Percentiles rank a stretch among this genome's conserved stretches.
Conservation (phyloP, 2,797 vertebrate species). For the Ficedula albicollis region DNA sequence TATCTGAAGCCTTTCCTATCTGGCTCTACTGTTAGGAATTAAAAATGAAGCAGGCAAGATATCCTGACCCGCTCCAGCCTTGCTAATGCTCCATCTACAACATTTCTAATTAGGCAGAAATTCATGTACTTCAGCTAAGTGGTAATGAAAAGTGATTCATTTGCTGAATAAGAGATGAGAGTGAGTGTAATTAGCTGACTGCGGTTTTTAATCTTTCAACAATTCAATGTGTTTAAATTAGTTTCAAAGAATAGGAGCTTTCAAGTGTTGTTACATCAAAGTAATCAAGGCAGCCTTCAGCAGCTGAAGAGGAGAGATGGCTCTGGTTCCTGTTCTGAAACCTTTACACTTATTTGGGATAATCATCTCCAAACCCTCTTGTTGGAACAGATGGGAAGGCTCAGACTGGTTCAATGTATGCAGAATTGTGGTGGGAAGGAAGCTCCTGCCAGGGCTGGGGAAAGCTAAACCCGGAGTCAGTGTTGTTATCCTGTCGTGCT, state of each 20-base stretch:
- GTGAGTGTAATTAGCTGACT: constrained; percentile 83
- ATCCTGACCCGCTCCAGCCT: constrained; percentile 78
- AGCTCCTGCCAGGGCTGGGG: background rate
- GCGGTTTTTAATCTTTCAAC: constrained; percentile 84
- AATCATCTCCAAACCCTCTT: constrained; percentile 37
- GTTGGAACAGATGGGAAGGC: constrained; percentile 17
- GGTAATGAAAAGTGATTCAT: constrained; percentile 87
- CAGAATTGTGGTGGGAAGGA: background rate
- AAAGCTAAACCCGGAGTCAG: background rate
- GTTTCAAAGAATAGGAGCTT: constrained; percentile 85
- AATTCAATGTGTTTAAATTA: constrained; percentile 85
- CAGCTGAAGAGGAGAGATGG: constrained; percentile 45
- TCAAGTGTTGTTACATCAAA: constrained; percentile 83
- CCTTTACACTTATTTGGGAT: constrained; percentile 59
- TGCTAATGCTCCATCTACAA: constrained; percentile 84
- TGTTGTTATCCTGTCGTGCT: accelerated
- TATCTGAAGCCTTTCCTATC: constrained; percentile 80
- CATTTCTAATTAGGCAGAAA: constrained; percentile 87
- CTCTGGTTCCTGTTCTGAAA: constrained; percentile 50
- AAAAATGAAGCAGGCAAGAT: constrained; percentile 82
- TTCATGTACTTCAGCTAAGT: constrained; percentile 86
- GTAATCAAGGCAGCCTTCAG: constrained; percentile 73
- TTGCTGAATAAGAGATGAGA: constrained; percentile 86
- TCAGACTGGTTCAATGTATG: background rate
- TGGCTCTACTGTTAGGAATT: constrained; percentile 77